Conservation (phyloP, 2,888 invertebrate species). For the Neoaliturus tenellus region DNA sequence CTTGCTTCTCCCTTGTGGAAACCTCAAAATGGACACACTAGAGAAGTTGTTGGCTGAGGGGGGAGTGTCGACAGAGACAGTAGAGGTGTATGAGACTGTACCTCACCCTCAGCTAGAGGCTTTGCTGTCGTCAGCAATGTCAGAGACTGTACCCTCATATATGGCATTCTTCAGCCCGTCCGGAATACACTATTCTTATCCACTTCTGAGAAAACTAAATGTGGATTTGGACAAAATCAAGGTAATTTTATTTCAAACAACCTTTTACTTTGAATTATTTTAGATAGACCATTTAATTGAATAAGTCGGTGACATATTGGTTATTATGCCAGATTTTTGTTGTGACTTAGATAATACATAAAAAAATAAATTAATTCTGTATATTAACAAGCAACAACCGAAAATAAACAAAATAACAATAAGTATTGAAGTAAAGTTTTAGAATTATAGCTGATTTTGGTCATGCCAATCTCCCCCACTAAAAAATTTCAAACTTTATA, state of each 20-base stretch:
- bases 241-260: conserved; percentile 45
- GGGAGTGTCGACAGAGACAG: conserved; percentile 60
- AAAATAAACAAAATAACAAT: too few species aligned
- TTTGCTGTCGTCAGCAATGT: conserved; percentile 56
- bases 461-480: too few species aligned
- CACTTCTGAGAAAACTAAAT: conserved; percentile 54
- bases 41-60: conserved; percentile 59
- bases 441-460: too few species aligned
- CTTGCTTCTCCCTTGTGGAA: conserved; percentile 65
- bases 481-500: too few species aligned
- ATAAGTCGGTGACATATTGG: too few species aligned
- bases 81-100: conserved; percentile 65
- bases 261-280: too few species aligned
- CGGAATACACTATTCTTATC: conserved; percentile 65
- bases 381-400: too few species aligned
- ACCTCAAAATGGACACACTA: conserved; percentile 63
- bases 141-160: conserved; percentile 53
- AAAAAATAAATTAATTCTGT: too few species aligned
- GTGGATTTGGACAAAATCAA: conserved; percentile 57
- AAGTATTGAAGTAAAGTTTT: too few species aligned
- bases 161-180: conserved; percentile 68
- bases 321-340: too few species aligned
- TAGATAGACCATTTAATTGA: too few species aligned
- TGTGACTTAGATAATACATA: too few species aligned
- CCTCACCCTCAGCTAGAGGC: conserved; percentile 63